Percentiles rank a stretch among this genome's conserved stretches.
phyloP scores from a whole-genome alignment of 1,140 invertebrate species.

The Eubasilissa regina region DNA sequence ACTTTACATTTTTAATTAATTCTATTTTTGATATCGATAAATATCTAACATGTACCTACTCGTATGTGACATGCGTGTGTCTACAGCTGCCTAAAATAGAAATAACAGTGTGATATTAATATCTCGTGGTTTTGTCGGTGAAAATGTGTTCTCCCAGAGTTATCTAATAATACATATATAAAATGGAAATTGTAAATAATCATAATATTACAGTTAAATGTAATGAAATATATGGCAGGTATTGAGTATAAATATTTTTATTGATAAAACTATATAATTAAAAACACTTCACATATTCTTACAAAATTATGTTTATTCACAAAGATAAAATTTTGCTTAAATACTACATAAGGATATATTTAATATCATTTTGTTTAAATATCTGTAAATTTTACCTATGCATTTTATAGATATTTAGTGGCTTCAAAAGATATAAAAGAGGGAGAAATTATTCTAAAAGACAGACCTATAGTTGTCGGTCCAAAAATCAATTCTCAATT shows the following conservation, averaged over 20 bases:
- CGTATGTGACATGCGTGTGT: too few species aligned
- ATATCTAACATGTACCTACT: too few species aligned
- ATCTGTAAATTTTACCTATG: not conserved
- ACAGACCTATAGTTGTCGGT: constrained; percentile 75
- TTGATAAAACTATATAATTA: too few species aligned
- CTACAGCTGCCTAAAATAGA: too few species aligned
- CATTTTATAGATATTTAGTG: constrained; percentile 71
- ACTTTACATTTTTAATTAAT: too few species aligned
- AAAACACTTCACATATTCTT: too few species aligned
- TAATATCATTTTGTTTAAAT: not conserved
- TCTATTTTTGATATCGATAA: too few species aligned
- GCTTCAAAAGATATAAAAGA: constrained; percentile 74
- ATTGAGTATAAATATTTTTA: not conserved
- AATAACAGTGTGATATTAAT: too few species aligned
- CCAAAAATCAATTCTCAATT: constrained; percentile 71
- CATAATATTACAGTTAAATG: constrained; percentile 3
- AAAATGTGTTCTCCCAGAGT: too few species aligned
- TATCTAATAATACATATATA: not conserved
- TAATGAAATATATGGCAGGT: constrained; percentile 51
- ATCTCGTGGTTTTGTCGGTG: too few species aligned
- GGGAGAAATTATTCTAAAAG: constrained; percentile 76
- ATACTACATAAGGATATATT: not conserved
- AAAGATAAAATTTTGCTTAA: not conserved
- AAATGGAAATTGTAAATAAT: constrained; percentile 28
- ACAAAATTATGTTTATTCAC: not conserved